Conservation (phyloP, 2,797 vertebrate species). For the Chromis chromis region DNA sequence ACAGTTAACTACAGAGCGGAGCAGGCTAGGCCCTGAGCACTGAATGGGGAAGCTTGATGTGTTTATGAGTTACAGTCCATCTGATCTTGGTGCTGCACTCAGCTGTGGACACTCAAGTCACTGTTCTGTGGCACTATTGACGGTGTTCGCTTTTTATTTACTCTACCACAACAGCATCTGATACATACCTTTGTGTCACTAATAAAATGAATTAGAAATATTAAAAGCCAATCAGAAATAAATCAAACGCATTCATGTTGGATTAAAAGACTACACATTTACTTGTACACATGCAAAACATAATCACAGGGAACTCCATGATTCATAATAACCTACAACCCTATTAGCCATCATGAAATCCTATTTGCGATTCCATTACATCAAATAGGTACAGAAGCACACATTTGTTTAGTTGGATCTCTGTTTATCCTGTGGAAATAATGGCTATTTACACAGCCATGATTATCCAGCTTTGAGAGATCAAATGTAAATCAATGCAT, state of each 20-base stretch:
- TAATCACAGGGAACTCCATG: conserved; percentile 40
- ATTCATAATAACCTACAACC: conserved; percentile 69
- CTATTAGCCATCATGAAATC: conserved; percentile 76
- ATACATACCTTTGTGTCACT: neutral
- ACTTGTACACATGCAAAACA: conserved; percentile 16
- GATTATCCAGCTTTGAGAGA: conserved; percentile 91
- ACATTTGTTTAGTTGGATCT: conserved; percentile 76
- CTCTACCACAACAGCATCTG: neutral
- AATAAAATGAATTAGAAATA: conserved; percentile 20
- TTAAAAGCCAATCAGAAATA: conserved; percentile 26
- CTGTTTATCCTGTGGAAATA: conserved; percentile 84
- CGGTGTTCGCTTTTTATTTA: conserved; percentile 28
- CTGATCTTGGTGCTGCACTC: conserved; percentile 63
- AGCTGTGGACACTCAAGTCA: conserved; percentile 54
- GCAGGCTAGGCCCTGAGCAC: conserved; percentile 71
- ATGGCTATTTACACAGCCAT: conserved; percentile 89
- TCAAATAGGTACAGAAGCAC: conserved; percentile 72
- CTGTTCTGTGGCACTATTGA: conserved; percentile 27
- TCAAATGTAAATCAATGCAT: conserved; percentile 90
- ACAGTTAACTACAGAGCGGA: conserved; percentile 78
- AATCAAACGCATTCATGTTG: conserved; percentile 28
- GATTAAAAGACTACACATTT: conserved; percentile 25
- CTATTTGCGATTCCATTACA: conserved; percentile 81
- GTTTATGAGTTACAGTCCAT: conserved; percentile 78
- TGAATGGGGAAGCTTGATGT: conserved; percentile 73